Percentiles rank a stretch among this genome's conserved stretches.
Conservation (phyloP, 2,888 invertebrate genomes). For the Adelognathus sp. region DNA sequence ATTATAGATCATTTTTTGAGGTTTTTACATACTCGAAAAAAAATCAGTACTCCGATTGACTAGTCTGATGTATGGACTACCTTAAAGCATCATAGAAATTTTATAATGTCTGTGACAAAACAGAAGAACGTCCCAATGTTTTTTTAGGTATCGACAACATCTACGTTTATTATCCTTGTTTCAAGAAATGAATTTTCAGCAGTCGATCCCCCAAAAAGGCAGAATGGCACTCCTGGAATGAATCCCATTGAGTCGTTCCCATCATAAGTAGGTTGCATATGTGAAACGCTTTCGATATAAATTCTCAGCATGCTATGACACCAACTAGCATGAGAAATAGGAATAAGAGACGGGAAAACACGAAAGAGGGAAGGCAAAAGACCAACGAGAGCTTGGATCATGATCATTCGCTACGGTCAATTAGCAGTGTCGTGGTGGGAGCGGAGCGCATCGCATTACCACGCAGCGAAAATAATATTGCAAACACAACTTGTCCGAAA, state of each 20-base stretch:
- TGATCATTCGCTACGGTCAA: slow-evolving; percentile 71
- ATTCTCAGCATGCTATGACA: neutral
- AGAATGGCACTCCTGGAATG: no score
- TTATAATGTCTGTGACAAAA: no score
- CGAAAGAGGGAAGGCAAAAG: slow-evolving; percentile 33
- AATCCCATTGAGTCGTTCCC: neutral
- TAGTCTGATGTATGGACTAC: no score
- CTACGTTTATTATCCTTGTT: no score
- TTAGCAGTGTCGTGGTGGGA: slow-evolving; percentile 62
- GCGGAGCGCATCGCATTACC: slow-evolving; percentile 31
- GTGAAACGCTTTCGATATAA: neutral
- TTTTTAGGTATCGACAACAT: no score
- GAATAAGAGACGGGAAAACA: neutral
- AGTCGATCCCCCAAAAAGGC: no score
- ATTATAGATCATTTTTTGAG: no score
- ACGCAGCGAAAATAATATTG: slow-evolving; percentile 57
- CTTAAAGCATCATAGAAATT: no score
- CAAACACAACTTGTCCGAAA: slow-evolving; percentile 1
- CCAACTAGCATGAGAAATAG: neutral
- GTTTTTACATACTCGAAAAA: no score
- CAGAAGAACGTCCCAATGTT: no score
- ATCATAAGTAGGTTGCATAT: neutral
- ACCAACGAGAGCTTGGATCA: slow-evolving; percentile 65
- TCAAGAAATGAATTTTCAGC: no score
- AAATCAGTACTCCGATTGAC: no score